A percentile compares a stretch with the other conserved stretches of the same genome.
phyloP scores from a whole-genome alignment of 2,113 vertebrate genomes.

The Calypte anna region DNA sequence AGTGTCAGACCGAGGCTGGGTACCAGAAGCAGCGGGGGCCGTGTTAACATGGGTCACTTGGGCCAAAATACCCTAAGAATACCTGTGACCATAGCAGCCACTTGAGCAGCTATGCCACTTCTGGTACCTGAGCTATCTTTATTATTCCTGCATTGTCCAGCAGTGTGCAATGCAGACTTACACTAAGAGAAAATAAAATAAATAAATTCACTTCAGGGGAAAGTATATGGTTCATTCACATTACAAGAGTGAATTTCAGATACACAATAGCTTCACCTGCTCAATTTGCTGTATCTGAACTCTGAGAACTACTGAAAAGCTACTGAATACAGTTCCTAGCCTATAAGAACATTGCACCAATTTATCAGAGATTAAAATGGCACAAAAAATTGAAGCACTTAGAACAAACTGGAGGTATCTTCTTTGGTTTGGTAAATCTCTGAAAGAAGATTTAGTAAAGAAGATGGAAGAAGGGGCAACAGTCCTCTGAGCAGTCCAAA shows the following conservation, averaged over 20 bases:
- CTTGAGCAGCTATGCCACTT: not conserved
- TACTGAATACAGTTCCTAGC: not conserved
- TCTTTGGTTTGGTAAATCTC: not conserved
- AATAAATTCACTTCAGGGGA: not conserved
- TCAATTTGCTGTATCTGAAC: not conserved
- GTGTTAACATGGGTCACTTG: not conserved
- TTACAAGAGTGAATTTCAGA: not conserved
- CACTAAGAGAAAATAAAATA: not conserved
- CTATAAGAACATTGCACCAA: not conserved
- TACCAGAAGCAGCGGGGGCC: conserved; percentile 50
- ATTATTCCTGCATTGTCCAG: not conserved
- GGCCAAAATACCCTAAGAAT: not conserved
- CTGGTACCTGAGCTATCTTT: conserved; percentile 45
- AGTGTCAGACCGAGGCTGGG: not conserved
- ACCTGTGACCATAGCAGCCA: not conserved
- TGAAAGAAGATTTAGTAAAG: not conserved
- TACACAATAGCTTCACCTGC: not conserved
- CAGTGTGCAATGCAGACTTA: not conserved
- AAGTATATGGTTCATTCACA: fast-evolving
- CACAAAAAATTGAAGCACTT: not conserved
- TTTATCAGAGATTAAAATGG: not conserved
- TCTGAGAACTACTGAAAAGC: not conserved
- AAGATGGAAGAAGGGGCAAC: not conserved
- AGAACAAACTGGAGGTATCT: not conserved
- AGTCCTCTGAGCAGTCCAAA: not conserved